These are phyloP conservation scores for Zaprionus inermis DNA, from an alignment of 1,140 invertebrate species.

Conservation along the genomic window DNA sequence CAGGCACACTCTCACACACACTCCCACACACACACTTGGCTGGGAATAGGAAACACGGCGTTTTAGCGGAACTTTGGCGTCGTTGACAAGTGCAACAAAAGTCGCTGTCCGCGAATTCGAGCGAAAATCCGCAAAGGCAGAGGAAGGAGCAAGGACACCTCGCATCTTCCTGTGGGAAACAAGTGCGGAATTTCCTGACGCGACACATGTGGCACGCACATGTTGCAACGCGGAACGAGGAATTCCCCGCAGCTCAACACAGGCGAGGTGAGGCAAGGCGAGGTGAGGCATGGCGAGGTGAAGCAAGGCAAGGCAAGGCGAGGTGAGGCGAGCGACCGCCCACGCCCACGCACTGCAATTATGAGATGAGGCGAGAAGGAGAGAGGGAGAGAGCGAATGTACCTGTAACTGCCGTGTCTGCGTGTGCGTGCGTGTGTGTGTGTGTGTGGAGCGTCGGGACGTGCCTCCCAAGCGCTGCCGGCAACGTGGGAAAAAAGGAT, in stretches of 20 bases:
- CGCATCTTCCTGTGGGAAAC: slow-evolving; percentile 23
- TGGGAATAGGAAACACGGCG: background rate
- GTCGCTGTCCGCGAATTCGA: slow-evolving; percentile 44
- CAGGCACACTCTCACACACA: background rate
- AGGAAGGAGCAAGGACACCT: slow-evolving; percentile 42
- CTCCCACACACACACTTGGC: background rate
- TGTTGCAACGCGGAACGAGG: slow-evolving; percentile 27
- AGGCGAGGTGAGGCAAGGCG: too few relatives aligned
- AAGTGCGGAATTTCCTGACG: slow-evolving; percentile 50
- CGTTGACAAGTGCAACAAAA: slow-evolving; percentile 45
- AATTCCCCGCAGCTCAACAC: slow-evolving; percentile 29
- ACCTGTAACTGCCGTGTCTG: background rate
- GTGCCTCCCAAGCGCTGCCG: slow-evolving; percentile 44
- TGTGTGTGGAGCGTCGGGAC: slow-evolving; percentile 15
- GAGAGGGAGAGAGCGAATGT: background rate
- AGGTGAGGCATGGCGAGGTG: too few relatives aligned
- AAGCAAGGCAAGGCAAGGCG: too few relatives aligned
- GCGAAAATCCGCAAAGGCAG: slow-evolving; percentile 40
- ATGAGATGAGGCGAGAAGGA: slow-evolving; percentile 19
- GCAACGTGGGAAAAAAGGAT: slow-evolving; percentile 83
- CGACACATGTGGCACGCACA: slow-evolving; percentile 49
- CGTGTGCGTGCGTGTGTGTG: too few relatives aligned
- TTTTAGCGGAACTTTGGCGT: slow-evolving; percentile 33
- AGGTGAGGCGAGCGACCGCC: slow-evolving; percentile 3
- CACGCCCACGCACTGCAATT: slow-evolving; percentile 33